A percentile compares a stretch with the other conserved stretches of the same genome.
These are phyloP conservation scores for Lepidurus packardi DNA, from an alignment of 1,140 invertebrate genomes.

Conservation along the genomic window DNA sequence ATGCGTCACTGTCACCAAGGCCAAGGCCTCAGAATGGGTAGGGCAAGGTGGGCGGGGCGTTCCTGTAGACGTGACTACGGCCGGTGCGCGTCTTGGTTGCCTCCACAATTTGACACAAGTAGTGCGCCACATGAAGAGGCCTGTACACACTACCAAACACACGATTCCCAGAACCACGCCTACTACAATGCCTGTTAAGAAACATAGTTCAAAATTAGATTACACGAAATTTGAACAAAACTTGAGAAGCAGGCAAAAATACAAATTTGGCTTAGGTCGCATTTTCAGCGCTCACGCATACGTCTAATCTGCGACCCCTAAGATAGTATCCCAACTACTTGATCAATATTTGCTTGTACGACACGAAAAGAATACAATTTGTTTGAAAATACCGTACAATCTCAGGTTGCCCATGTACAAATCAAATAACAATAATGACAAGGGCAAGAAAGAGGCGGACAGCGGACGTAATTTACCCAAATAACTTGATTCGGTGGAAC, in stretches of 20 bases:
- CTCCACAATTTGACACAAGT: neutral
- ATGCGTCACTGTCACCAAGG: constrained; percentile 36
- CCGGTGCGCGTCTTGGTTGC: neutral
- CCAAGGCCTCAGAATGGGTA: constrained; percentile 42
- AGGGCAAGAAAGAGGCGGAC: neutral
- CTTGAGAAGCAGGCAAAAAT: no score
- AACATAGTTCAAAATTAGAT: constrained; percentile 31
- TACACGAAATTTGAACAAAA: no score
- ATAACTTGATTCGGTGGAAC: neutral
- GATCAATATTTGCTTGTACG: no score
- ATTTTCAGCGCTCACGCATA: neutral
- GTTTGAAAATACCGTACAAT: no score
- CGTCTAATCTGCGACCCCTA: neutral
- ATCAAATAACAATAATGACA: neutral
- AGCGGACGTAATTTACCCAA: neutral
- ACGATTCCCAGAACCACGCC: constrained; percentile 37
- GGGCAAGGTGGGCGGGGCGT: constrained; percentile 44
- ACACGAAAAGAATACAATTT: no score
- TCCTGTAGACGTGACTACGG: constrained; percentile 39
- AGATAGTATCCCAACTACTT: no score
- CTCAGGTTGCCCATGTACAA: neutral
- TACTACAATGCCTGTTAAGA: constrained; percentile 38
- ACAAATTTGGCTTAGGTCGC: neutral
- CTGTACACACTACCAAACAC: constrained; percentile 33
- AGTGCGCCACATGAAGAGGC: constrained; percentile 31